These are phyloP conservation scores for Hirundichthys speculiger DNA, from an alignment of 2,113 vertebrate species.

Conservation along the genomic window DNA sequence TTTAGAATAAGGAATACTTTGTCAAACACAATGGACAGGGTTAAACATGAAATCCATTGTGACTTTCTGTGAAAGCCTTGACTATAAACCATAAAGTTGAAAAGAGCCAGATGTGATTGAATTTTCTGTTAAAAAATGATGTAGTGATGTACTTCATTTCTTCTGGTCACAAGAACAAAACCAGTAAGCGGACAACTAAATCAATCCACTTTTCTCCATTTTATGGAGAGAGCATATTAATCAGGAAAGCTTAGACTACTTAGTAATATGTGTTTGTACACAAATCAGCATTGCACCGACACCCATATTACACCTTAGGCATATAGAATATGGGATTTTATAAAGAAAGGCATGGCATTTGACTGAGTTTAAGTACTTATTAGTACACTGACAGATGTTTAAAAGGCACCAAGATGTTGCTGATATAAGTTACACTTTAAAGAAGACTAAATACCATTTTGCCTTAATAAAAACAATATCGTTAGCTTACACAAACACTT, in stretches of 20 bases:
- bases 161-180: conserved; percentile 14
- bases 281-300: conserved; percentile 58
- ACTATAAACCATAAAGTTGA: not conserved
- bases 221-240: conserved; percentile 26
- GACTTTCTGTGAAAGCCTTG: not conserved
- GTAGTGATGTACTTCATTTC: conserved; percentile 1
- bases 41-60: not conserved
- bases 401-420: conserved; percentile 37
- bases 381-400: conserved; percentile 16
- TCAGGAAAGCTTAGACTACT: conserved; percentile 14
- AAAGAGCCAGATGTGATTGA: not conserved
- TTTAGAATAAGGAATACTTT: not conserved
- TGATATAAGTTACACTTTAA: conserved; percentile 47
- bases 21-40: not conserved
- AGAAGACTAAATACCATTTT: conserved; percentile 46
- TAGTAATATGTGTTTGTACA: conserved; percentile 39
- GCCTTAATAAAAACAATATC: conserved; percentile 8
- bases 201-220: conserved; percentile 35
- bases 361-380: conserved; percentile 21
- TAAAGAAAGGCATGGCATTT: conserved; percentile 12
- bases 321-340: conserved; percentile 29
- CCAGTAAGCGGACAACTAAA: conserved; percentile 26
- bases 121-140: conserved; percentile 9
- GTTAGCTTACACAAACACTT: conserved; percentile 41
- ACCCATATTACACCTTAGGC: conserved; percentile 62